Evolutionary conservation across 2,797 vertebrate genomes (phyloP).

Genomic region (Antrozous pallidus): DNA sequence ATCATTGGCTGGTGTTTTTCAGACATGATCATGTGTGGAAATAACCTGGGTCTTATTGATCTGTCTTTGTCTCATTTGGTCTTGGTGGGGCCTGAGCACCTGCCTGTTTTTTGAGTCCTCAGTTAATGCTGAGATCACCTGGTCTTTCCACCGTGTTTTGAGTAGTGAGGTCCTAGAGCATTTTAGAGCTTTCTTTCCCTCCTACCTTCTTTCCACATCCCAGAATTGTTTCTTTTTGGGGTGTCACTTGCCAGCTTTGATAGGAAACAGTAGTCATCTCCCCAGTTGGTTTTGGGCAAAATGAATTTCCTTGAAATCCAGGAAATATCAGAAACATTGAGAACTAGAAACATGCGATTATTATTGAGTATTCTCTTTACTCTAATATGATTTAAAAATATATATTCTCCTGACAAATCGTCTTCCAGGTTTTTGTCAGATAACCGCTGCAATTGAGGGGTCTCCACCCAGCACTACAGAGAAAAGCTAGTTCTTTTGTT

Average conservation of each 20-base stretch:
- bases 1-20: background rate
- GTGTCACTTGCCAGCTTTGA: background rate
- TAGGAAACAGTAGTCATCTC: background rate
- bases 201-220: background rate
- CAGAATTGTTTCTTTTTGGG: background rate
- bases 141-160: background rate
- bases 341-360: background rate
- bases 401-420: background rate
- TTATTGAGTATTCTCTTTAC: background rate
- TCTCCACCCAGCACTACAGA: background rate
- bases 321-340: background rate
- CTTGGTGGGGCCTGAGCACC: background rate
- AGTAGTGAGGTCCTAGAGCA: background rate
- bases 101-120: background rate
- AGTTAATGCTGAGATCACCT: background rate
- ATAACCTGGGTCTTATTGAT: background rate
- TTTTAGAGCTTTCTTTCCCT: background rate
- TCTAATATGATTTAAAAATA: background rate
- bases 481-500: background rate
- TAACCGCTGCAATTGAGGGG: background rate
- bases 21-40: background rate
- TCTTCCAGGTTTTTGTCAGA: background rate
- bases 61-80: background rate
- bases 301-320: background rate
- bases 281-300: background rate